phyloP scores from a whole-genome alignment of 2,797 vertebrate species.

The Chaetophractus vellerosus region DNA sequence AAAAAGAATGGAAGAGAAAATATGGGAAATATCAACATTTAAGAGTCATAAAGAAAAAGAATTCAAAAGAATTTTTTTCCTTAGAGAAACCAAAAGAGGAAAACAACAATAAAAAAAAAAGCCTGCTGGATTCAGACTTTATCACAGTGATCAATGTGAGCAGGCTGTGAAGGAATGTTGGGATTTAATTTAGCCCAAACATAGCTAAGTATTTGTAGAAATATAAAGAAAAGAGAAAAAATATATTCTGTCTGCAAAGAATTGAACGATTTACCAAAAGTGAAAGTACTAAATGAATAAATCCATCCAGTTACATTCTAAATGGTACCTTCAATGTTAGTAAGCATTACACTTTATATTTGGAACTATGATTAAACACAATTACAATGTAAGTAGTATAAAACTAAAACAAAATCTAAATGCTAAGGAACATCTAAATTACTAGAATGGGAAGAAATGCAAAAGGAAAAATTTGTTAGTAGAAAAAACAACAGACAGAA shows the following conservation, averaged over 20 bases:
- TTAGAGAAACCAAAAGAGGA: not conserved
- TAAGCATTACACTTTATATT: not conserved
- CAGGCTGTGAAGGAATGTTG: not conserved
- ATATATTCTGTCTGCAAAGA: not conserved
- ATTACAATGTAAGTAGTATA: not conserved
- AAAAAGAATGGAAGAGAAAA: not conserved
- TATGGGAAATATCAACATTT: not conserved
- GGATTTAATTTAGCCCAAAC: not conserved
- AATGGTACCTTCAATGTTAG: not conserved
- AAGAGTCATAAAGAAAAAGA: not conserved
- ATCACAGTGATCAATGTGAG: not conserved
- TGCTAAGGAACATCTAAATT: not conserved
- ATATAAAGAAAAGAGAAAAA: not conserved
- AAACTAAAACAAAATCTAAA: not conserved
- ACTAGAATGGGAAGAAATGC: not conserved
- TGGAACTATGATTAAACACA: not conserved
- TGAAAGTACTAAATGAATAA: not conserved
- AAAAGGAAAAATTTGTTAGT: not conserved
- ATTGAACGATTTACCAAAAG: not conserved
- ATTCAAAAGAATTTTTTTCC: not conserved
- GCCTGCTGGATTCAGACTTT: not conserved
- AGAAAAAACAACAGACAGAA: not conserved
- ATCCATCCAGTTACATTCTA: not conserved
- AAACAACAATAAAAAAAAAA: not conserved
- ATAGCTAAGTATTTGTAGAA: not conserved